A percentile compares a stretch with the other conserved stretches of the same genome.
phyloP scores from a whole-genome alignment of 2,113 vertebrate genomes.

The Proteles cristata region DNA sequence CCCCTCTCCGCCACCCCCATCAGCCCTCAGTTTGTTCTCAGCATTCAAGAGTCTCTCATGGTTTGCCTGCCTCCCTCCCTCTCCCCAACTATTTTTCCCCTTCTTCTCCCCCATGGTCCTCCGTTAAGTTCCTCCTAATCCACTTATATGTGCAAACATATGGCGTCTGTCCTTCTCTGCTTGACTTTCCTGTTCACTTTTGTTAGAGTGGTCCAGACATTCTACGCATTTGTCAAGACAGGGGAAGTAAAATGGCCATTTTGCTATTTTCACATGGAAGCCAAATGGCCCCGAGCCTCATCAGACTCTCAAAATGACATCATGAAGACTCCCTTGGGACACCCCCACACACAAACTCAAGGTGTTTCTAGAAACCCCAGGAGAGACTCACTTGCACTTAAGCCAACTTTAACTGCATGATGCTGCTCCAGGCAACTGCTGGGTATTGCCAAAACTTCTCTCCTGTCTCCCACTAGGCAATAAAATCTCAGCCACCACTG shows the following conservation, averaged over 20 bases:
- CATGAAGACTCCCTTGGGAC: not conserved
- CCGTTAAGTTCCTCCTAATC: no score
- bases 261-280: not conserved
- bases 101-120: no score
- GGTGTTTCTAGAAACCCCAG: not conserved
- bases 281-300: not conserved
- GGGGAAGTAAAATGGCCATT: not conserved
- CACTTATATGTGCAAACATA: no score
- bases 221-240: not conserved
- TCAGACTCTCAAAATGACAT: not conserved
- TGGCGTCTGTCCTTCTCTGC: no score
- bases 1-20: no score
- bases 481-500: not conserved
- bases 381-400: no score
- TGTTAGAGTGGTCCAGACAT: conserved; percentile 41
- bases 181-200: conserved; percentile 76
- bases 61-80: no score
- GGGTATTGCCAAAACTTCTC: not conserved
- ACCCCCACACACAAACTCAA: not conserved
- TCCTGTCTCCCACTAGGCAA: not conserved
- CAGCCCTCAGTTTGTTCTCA: no score
- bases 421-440: not conserved
- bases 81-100: no score
- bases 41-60: no score
- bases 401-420: not conserved